Percentiles rank a stretch among this genome's conserved stretches.
Conservation (phyloP, 2,113 vertebrate genomes). For the Boleophthalmus pectinirostris region DNA sequence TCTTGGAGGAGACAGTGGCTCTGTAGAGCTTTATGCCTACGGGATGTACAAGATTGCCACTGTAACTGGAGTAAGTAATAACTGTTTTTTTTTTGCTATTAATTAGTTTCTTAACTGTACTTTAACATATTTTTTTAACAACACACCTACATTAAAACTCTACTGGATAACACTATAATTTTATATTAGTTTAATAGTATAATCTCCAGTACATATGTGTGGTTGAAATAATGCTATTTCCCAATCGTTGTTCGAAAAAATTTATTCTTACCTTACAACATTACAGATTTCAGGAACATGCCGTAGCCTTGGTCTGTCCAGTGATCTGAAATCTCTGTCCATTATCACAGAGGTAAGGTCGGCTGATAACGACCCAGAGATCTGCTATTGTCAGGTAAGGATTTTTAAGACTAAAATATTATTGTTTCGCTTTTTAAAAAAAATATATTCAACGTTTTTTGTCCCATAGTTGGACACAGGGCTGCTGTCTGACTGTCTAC, state of each 20-base stretch:
- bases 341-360: constrained; percentile 85
- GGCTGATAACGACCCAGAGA: constrained; percentile 74
- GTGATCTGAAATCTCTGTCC: constrained; percentile 91
- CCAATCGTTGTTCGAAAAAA: background rate
- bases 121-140: background rate
- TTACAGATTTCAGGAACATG: constrained; percentile 87
- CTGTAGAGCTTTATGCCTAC: constrained; percentile 95
- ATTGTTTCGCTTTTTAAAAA: background rate
- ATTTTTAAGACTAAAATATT: background rate
- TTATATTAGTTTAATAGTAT: background rate
- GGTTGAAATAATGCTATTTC: background rate
- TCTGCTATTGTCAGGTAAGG: constrained; percentile 87
- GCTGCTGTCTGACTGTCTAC: constrained; percentile 89
- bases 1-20: constrained; percentile 86
- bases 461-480: constrained; percentile 88
- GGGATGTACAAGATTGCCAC: constrained; percentile 99
- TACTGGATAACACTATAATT: background rate
- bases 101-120: background rate
- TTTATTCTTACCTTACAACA: background rate
- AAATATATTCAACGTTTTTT: background rate
- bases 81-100: background rate
- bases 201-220: background rate
- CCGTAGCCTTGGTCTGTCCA: constrained; percentile 88
- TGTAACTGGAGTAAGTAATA: constrained; percentile 79
- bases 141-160: background rate